Evolutionary conservation across 2,888 invertebrate species (phyloP).

Genomic region (Heliconius aoede): DNA sequence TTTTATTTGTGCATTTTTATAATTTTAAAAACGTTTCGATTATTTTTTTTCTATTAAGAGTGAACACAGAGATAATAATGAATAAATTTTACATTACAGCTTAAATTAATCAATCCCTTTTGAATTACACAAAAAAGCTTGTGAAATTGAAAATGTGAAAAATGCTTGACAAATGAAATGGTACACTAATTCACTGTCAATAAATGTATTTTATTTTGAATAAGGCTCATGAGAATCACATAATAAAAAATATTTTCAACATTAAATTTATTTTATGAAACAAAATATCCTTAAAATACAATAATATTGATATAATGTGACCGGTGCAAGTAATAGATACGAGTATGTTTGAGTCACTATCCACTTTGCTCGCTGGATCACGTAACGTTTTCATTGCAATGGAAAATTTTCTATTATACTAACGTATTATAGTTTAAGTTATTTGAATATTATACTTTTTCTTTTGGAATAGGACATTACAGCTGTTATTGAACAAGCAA

Average conservation of each 20-base stretch:
- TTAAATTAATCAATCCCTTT: too few species aligned
- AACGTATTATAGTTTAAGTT: constrained; percentile 59
- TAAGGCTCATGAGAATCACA: too few species aligned
- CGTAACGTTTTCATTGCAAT: constrained; percentile 74
- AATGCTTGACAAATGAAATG: too few species aligned
- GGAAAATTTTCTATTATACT: constrained; percentile 69
- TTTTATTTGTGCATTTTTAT: too few species aligned
- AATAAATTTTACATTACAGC: too few species aligned
- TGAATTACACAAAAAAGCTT: too few species aligned
- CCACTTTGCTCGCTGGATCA: constrained; percentile 62
- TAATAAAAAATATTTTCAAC: neutral
- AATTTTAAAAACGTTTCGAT: too few species aligned
- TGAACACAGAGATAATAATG: too few species aligned
- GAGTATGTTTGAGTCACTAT: constrained; percentile 59
- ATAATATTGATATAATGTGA: constrained; percentile 41
- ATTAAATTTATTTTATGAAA: neutral
- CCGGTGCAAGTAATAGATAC: constrained; percentile 54
- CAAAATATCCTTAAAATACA: constrained; percentile 26
- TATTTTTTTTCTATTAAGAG: too few species aligned
- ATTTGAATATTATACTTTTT: constrained; percentile 49
- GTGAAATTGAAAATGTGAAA: too few species aligned
- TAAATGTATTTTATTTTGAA: too few species aligned
- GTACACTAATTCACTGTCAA: too few species aligned
- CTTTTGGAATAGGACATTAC: neutral
- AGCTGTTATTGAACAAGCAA: neutral